These are phyloP conservation scores for Vesta saturnalis DNA, from an alignment of 2,888 invertebrate species.

Conservation along the genomic window DNA sequence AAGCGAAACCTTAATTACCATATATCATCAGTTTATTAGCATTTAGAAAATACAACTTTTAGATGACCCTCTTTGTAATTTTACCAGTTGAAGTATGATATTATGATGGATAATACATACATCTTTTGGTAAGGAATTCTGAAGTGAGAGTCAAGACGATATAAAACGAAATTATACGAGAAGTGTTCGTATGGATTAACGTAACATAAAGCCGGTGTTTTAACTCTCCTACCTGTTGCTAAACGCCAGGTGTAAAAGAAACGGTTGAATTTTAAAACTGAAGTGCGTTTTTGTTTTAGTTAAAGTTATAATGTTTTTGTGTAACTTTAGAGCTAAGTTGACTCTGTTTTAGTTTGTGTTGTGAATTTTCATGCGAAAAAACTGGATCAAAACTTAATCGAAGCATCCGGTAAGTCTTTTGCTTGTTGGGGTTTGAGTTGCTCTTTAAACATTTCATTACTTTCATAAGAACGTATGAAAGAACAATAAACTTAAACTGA, in stretches of 20 bases:
- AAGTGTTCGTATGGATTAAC: conserved; percentile 17
- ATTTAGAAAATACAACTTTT: neutral
- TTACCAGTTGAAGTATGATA: neutral
- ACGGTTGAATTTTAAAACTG: conserved; percentile 39
- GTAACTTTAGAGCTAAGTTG: neutral
- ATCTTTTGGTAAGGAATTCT: conserved; percentile 19
- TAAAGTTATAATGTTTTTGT: conserved; percentile 25
- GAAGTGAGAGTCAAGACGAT: conserved; percentile 25
- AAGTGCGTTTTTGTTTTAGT: conserved; percentile 19
- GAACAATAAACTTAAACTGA: no score
- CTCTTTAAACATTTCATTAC: no score
- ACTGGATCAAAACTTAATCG: conserved; percentile 10
- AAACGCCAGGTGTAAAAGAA: conserved; percentile 45
- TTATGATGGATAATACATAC: conserved; percentile 11
- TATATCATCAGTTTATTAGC: neutral
- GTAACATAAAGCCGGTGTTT: conserved; percentile 25
- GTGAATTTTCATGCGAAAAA: neutral
- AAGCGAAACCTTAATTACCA: no score
- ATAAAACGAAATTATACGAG: conserved; percentile 23
- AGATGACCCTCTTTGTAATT: conserved; percentile 11
- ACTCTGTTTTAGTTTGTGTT: neutral
- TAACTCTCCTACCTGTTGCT: conserved; percentile 46
- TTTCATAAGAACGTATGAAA: no score
- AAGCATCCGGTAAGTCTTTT: conserved; percentile 12
- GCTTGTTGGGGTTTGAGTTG: no score